Percentiles rank a stretch among this genome's conserved stretches.
These are phyloP conservation scores for Semotilus atromaculatus DNA, from an alignment of 2,797 vertebrate species.

Conservation along the genomic window DNA sequence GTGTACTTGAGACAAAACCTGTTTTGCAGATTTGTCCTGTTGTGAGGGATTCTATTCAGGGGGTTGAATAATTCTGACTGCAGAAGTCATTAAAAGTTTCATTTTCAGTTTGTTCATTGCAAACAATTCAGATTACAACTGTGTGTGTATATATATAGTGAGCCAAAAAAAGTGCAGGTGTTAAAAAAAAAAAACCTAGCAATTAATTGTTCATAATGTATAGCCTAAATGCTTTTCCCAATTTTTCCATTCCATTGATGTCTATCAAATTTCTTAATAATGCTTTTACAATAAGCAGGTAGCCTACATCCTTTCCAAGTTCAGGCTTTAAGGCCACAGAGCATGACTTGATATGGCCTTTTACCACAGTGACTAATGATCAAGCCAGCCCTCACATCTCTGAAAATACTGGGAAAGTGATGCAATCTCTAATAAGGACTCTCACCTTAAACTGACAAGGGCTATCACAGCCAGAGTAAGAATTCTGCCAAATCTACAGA, in stretches of 20 bases:
- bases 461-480: slow-evolving; percentile 66
- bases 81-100: too few relatives aligned
- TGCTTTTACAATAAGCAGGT: slow-evolving; percentile 16
- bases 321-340: slow-evolving; percentile 33
- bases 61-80: too few relatives aligned
- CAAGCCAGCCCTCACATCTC: slow-evolving; percentile 56
- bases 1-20: too few relatives aligned
- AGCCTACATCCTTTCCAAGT: slow-evolving; percentile 49
- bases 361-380: slow-evolving; percentile 71
- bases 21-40: too few relatives aligned
- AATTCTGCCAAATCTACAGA: slow-evolving; percentile 60
- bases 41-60: too few relatives aligned
- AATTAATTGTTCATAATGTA: neutral
- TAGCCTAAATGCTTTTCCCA: neutral
- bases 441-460: slow-evolving; percentile 69
- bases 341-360: slow-evolving; percentile 52
- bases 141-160: too few relatives aligned
- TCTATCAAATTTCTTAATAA: neutral
- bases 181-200: neutral
- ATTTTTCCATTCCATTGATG: too few relatives aligned
- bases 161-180: too few relatives aligned
- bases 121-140: too few relatives aligned
- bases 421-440: slow-evolving; percentile 73
- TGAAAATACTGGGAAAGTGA: slow-evolving; percentile 43
- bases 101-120: too few relatives aligned